These are phyloP conservation scores for Homarus gammarus DNA, from an alignment of 2,888 invertebrate genomes.

Conservation along the genomic window DNA sequence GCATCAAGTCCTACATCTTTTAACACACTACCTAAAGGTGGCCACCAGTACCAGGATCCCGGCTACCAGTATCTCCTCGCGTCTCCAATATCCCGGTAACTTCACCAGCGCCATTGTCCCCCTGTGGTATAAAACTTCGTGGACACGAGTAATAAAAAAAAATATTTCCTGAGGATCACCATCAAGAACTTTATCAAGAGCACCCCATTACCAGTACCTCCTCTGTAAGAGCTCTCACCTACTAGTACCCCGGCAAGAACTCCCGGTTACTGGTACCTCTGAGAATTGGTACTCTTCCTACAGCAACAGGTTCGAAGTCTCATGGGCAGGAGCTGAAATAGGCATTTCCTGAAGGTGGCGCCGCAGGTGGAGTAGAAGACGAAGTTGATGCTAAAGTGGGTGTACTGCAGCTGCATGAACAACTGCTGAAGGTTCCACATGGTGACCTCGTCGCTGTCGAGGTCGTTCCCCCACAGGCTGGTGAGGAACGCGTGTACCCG, in stretches of 20 bases:
- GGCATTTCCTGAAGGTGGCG: conserved; percentile 82
- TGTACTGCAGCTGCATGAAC: conserved; percentile 84
- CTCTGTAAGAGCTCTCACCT: background rate
- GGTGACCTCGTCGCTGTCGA: conserved; percentile 77
- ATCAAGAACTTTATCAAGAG: background rate
- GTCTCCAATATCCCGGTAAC: background rate
- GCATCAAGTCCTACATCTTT: no score
- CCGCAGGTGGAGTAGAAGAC: conserved; percentile 84
- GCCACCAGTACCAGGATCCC: background rate
- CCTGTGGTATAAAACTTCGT: background rate
- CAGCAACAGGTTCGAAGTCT: conserved; percentile 36
- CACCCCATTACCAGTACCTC: background rate
- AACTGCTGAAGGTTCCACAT: conserved; percentile 83
- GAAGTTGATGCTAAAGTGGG: conserved; percentile 85
- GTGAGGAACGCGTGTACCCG: conserved; percentile 83
- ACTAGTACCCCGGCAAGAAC: background rate
- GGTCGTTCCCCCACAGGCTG: conserved; percentile 76
- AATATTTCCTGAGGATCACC: no score
- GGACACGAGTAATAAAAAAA: no score
- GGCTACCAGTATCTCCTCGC: background rate
- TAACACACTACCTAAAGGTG: no score
- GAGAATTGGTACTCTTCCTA: conserved; percentile 47
- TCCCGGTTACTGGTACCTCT: conserved; percentile 52
- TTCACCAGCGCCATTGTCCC: background rate
- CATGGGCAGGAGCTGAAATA: conserved; percentile 80